Percentiles rank a stretch among this genome's conserved stretches.
Evolutionary conservation across 2,797 vertebrate species (phyloP).

Genomic region (Salarias fasciatus): DNA sequence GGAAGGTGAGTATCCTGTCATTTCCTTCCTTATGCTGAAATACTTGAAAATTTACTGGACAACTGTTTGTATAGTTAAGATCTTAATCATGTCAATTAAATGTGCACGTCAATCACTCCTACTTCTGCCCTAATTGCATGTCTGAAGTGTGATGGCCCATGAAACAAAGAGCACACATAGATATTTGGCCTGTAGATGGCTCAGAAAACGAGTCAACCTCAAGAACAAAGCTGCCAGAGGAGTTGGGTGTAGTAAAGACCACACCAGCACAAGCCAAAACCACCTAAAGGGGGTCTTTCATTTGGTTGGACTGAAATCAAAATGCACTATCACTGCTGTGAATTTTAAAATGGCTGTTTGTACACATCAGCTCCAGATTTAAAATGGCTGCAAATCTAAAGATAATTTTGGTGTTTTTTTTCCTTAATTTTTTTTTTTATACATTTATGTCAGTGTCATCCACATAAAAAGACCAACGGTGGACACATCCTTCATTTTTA

Average conservation of each 20-base stretch:
- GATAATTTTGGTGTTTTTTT: conserved; percentile 28
- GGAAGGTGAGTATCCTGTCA: conserved; percentile 92
- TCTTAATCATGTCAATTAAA: conserved; percentile 65
- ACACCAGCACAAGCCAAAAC: conserved; percentile 61
- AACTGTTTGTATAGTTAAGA: conserved; percentile 64
- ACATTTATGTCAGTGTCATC: conserved; percentile 65
- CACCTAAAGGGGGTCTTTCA: conserved; percentile 50
- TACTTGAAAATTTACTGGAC: conserved; percentile 52
- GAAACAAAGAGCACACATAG: conserved; percentile 84
- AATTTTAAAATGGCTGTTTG: conserved; percentile 71
- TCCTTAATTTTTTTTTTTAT: no score
- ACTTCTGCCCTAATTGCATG: conserved; percentile 76
- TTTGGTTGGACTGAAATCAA: conserved; percentile 64
- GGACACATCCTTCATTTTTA: conserved; percentile 27
- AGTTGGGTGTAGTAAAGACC: conserved; percentile 74
- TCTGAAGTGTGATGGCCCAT: conserved; percentile 79
- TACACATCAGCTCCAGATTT: conserved; percentile 59
- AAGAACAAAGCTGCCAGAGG: conserved; percentile 72
- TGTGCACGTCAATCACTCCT: conserved; percentile 79
- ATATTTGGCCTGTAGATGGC: conserved; percentile 51
- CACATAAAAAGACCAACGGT: conserved; percentile 32
- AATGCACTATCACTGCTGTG: conserved; percentile 61
- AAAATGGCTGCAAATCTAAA: conserved; percentile 71
- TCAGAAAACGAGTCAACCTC: conserved; percentile 57
- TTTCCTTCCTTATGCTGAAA: conserved; percentile 44